Conservation (phyloP, 1,140 invertebrate genomes). For the Cydia fagiglandana region DNA sequence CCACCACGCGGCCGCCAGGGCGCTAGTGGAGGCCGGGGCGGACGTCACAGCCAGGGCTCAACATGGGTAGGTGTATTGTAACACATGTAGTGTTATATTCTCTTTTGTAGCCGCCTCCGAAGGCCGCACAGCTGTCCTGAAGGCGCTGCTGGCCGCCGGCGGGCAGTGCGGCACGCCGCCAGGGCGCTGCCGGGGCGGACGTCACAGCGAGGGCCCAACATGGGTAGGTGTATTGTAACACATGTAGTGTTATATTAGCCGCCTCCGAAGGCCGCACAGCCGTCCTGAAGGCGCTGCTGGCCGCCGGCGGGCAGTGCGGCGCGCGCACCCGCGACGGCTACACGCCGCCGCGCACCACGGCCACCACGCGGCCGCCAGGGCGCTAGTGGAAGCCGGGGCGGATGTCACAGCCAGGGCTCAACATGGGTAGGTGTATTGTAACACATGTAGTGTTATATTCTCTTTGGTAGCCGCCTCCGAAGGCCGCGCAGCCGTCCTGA, state of each 20-base stretch:
- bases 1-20: slow-evolving; percentile 96
- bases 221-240: slow-evolving; percentile 79
- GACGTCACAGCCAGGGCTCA: slow-evolving; percentile 84
- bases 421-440: slow-evolving; percentile 82
- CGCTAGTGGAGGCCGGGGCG: slow-evolving; percentile 91
- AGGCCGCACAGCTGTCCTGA: slow-evolving; percentile 85
- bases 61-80: slow-evolving; percentile 80
- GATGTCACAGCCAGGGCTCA: slow-evolving; percentile 84
- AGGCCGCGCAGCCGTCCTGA: slow-evolving; percentile 85
- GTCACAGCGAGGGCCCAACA: slow-evolving; percentile 84
- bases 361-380: slow-evolving; percentile 96
- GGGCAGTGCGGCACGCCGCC: slow-evolving; percentile 92
- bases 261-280: slow-evolving; percentile 95
- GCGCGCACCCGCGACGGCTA: slow-evolving; percentile 95
- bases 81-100: slow-evolving; percentile 83
- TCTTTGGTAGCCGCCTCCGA: no score
- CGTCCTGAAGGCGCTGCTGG: slow-evolving; percentile 91
- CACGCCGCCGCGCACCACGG: slow-evolving; percentile 99
- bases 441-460: slow-evolving; percentile 87
- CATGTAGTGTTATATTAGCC: slow-evolving; percentile 89
- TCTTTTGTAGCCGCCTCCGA: no score
- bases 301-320: slow-evolving; percentile 89
- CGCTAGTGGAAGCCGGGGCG: slow-evolving; percentile 91
- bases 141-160: slow-evolving; percentile 89
- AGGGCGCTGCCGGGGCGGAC: slow-evolving; percentile 90